These are phyloP conservation scores for Pseudomyrmex gracilis DNA, from an alignment of 1,140 invertebrate genomes.

Conservation along the genomic window DNA sequence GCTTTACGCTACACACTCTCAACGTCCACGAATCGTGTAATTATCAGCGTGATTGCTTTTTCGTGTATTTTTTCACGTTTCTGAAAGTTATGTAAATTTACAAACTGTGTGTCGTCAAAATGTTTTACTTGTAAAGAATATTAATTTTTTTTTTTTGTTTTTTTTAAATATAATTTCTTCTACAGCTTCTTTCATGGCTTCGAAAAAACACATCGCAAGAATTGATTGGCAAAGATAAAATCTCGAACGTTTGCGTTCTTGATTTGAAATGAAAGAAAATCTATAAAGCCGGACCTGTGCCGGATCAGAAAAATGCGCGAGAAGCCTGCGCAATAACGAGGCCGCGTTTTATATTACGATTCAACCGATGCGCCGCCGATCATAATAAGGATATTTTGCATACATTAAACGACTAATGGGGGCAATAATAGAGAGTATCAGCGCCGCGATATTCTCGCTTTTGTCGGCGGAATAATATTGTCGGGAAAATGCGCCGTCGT, in stretches of 20 bases:
- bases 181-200: too few relatives aligned
- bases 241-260: not conserved
- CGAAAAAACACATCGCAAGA: too few relatives aligned
- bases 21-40: not conserved
- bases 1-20: not conserved
- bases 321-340: constrained; percentile 59
- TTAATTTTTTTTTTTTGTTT: too few relatives aligned
- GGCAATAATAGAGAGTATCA: constrained; percentile 73
- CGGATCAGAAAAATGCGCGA: not conserved
- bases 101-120: too few relatives aligned
- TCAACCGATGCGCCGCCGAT: constrained; percentile 37
- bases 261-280: not conserved
- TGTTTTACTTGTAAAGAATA: too few relatives aligned
- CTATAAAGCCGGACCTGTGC: not conserved
- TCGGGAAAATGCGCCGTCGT: constrained; percentile 44
- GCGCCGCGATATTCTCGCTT: constrained; percentile 62
- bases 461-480: constrained; percentile 66
- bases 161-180: too few relatives aligned
- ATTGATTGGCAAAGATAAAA: not conserved
- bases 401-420: constrained; percentile 83
- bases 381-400: constrained; percentile 84
- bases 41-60: not conserved
- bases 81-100: not conserved
- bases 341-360: constrained; percentile 70
- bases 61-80: not conserved